phyloP scores from a whole-genome alignment of 2,113 vertebrate genomes.

The Oncorhynchus tshawytscha region DNA sequence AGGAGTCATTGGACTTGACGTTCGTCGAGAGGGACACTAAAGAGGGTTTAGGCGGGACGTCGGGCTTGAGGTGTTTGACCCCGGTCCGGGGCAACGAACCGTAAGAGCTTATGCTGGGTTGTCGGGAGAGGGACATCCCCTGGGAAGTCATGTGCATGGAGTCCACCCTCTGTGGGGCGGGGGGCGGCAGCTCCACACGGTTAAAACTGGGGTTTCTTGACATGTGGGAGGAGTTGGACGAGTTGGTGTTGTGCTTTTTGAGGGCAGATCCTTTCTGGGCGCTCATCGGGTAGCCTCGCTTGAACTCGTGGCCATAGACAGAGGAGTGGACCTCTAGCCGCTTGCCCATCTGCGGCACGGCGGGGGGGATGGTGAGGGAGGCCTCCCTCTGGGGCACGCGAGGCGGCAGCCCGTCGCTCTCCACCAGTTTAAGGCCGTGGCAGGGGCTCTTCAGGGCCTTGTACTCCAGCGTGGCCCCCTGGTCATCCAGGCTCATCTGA shows the following conservation, averaged over 20 bases:
- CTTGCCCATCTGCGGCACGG: conserved; percentile 90
- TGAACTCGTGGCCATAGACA: conserved; percentile 86
- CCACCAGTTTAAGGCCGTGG: conserved; percentile 83
- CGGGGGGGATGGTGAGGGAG: conserved; percentile 81
- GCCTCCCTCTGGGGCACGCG: conserved; percentile 96
- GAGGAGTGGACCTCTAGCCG: conserved; percentile 90
- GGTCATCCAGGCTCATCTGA: conserved; percentile 74
- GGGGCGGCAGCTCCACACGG: conserved; percentile 89
- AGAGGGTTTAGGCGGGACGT: conserved; percentile 94
- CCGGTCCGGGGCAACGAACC: conserved; percentile 90
- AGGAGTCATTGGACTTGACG: conserved; percentile 89
- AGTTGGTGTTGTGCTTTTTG: conserved; percentile 99
- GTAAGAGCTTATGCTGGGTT: conserved; percentile 86
- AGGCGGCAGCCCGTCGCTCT: conserved; percentile 86
- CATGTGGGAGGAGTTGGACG: conserved; percentile 95
- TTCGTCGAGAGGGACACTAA: conserved; percentile 87
- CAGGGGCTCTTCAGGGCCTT: conserved; percentile 92
- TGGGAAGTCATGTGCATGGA: conserved; percentile 91
- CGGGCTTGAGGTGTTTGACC: conserved; percentile 92
- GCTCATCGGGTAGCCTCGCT: conserved; percentile 75
- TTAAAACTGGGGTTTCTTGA: conserved; percentile 92
- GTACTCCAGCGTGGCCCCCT: conserved; percentile 92
- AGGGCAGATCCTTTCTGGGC: conserved; percentile 78
- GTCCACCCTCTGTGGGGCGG: conserved; percentile 95
- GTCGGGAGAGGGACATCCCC: conserved; percentile 84